Conservation (phyloP, 2,797 vertebrate genomes). For the Varecia variegata region DNA sequence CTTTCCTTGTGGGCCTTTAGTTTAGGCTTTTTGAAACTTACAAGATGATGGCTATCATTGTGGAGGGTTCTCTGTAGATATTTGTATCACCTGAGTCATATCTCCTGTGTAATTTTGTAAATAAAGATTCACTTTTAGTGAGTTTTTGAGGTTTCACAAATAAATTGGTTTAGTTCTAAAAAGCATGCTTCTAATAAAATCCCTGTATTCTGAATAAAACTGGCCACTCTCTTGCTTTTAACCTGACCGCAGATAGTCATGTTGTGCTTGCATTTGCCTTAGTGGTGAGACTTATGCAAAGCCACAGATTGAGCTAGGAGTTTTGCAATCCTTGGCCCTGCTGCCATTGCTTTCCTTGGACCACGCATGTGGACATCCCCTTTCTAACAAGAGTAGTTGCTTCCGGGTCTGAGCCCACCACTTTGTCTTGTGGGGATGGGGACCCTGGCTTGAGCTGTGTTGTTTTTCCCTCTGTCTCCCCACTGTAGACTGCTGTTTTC, state of each 20-base stretch:
- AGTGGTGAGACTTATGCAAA: background rate
- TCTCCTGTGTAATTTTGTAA: slow-evolving; percentile 30
- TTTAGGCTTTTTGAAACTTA: background rate
- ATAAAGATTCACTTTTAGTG: background rate
- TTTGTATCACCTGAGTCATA: background rate
- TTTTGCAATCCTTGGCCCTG: background rate
- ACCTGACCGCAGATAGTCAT: background rate
- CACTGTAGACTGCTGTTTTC: slow-evolving; percentile 91
- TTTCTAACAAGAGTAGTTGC: background rate
- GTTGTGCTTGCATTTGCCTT: background rate
- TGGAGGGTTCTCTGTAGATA: background rate
- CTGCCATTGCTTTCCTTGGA: background rate
- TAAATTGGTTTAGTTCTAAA: slow-evolving; percentile 7
- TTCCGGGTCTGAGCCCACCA: fast-evolving
- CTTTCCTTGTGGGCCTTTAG: too few species aligned
- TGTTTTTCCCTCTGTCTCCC: slow-evolving; percentile 20
- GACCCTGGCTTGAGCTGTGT: slow-evolving; percentile 21
- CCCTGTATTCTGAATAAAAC: background rate
- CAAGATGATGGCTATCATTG: background rate
- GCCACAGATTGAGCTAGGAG: fast-evolving
- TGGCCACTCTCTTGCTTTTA: background rate
- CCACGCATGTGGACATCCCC: background rate
- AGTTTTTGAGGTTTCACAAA: slow-evolving; percentile 4
- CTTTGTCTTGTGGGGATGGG: fast-evolving
- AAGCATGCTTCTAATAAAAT: background rate